A percentile compares a stretch with the other conserved stretches of the same genome.
Conservation (phyloP, 2,113 vertebrate species). For the Solea solea region DNA sequence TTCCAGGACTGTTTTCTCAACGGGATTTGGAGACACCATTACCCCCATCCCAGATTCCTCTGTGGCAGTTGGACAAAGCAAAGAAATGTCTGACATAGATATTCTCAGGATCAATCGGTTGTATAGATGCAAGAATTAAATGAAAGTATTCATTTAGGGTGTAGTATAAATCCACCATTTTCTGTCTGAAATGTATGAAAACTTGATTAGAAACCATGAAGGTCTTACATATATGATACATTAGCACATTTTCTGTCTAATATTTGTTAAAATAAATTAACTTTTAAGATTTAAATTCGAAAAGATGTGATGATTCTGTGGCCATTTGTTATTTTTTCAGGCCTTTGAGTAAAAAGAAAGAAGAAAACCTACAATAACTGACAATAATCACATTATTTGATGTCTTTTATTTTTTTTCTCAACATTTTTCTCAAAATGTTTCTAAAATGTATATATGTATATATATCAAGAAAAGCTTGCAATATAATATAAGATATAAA, state of each 20-base stretch:
- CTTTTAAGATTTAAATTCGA: not conserved
- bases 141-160: not conserved
- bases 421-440: too few species aligned
- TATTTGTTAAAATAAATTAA: not conserved
- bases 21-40: constrained; percentile 7
- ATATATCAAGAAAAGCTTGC: too few species aligned
- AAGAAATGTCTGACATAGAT: constrained; percentile 26
- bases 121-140: constrained; percentile 41
- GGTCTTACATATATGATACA: not conserved
- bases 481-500: not conserved
- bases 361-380: not conserved
- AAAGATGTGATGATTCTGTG: not conserved
- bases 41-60: constrained; percentile 38
- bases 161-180: not conserved
- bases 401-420: too few species aligned
- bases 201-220: too few species aligned
- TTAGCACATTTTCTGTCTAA: not conserved
- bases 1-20: constrained; percentile 13
- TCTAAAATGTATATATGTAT: too few species aligned
- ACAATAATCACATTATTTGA: too few species aligned
- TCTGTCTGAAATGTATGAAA: too few species aligned
- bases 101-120: constrained; percentile 48
- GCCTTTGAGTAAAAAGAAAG: constrained; percentile 12
- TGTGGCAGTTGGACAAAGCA: constrained; percentile 32
- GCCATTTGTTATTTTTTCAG: constrained; percentile 20